Conservation (phyloP, 2,888 invertebrate species). For the Campoletis raptor region DNA sequence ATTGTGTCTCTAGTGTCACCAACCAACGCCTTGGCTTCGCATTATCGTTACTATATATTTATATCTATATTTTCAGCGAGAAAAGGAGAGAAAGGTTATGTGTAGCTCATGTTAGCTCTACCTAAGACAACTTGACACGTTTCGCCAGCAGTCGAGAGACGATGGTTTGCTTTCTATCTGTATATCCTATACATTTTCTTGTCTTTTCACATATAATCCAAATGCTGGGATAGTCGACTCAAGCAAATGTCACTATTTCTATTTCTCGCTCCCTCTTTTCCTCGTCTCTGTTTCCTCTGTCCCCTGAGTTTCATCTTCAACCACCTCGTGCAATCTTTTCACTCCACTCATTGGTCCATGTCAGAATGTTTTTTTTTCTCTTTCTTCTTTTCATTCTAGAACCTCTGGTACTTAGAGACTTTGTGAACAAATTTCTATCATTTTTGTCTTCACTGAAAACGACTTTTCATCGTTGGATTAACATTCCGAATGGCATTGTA, state of each 20-base stretch:
- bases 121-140: slow-evolving; percentile 81
- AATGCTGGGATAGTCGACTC: slow-evolving; percentile 51
- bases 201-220: slow-evolving; percentile 26
- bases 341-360: slow-evolving; percentile 33
- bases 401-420: neutral
- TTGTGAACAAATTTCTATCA: neutral
- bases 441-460: neutral
- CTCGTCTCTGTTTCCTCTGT: neutral
- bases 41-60: slow-evolving; percentile 19
- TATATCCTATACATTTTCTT: slow-evolving; percentile 25
- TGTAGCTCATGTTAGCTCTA: slow-evolving; percentile 75
- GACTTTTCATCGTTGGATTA: neutral
- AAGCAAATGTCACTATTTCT: slow-evolving; percentile 71
- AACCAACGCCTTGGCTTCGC: slow-evolving; percentile 68
- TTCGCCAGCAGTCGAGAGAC: slow-evolving; percentile 71
- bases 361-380: neutral
- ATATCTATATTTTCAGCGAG: slow-evolving; percentile 19
- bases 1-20: slow-evolving; percentile 74
- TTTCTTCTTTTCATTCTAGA: neutral
- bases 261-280: slow-evolving; percentile 5
- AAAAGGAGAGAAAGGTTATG: slow-evolving; percentile 26
- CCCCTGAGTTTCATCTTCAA: slow-evolving; percentile 27
- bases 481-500: neutral
- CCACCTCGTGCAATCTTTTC: slow-evolving; percentile 13
- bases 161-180: slow-evolving; percentile 47